Percentiles rank a stretch among this genome's conserved stretches.
phyloP scores from a whole-genome alignment of 2,113 vertebrate species.

The Manacus vitellinus region DNA sequence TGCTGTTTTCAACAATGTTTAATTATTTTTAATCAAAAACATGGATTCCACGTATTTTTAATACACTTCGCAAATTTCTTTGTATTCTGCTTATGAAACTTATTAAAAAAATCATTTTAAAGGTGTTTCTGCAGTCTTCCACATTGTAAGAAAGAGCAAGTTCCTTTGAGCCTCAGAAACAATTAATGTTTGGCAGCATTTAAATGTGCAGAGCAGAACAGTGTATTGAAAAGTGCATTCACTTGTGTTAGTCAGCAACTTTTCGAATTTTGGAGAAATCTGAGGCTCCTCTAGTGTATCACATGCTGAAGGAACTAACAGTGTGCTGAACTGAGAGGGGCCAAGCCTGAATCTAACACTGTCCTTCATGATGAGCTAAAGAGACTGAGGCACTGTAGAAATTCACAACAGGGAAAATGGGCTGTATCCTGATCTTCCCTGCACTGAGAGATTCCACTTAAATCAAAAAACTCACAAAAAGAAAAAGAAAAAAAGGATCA shows the following conservation, averaged over 20 bases:
- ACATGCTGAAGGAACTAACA: background rate
- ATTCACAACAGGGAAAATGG: background rate
- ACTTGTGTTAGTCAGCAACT: background rate
- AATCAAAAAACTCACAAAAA: background rate
- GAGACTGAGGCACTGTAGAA: fast-evolving
- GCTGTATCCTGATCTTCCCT: background rate
- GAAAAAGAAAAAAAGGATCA: background rate
- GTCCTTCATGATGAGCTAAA: background rate
- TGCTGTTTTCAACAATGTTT: background rate
- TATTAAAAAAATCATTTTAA: background rate
- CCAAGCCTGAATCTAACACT: background rate
- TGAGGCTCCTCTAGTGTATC: background rate
- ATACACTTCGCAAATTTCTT: background rate
- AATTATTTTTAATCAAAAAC: background rate
- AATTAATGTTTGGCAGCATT: background rate
- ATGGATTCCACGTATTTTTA: background rate
- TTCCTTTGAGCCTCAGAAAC: background rate
- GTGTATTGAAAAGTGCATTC: background rate
- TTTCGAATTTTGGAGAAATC: background rate
- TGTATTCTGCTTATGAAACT: background rate
- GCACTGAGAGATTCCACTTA: background rate
- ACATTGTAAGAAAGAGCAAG: background rate
- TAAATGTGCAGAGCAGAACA: background rate
- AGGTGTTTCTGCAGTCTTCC: background rate
- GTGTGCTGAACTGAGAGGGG: background rate